These are phyloP conservation scores for Acestrorhynchus altus DNA, from an alignment of 2,797 vertebrate genomes.

Conservation along the genomic window DNA sequence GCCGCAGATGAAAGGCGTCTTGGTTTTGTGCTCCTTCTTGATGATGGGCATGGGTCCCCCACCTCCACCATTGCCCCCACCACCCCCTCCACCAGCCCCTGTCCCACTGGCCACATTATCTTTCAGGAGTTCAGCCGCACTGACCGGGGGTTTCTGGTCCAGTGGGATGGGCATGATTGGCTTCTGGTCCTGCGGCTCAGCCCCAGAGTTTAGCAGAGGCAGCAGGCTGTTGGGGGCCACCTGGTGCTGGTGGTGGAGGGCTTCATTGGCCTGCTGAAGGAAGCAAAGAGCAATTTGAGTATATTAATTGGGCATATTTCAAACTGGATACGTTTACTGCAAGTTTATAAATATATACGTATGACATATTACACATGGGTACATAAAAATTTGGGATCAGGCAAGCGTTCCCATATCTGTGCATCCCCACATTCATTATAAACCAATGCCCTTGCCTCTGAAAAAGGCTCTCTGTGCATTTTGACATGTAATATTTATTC, in stretches of 20 bases:
- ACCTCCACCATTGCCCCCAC: conserved; percentile 44
- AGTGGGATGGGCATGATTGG: conserved; percentile 94
- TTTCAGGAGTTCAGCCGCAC: conserved; percentile 89
- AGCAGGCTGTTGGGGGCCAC: conserved; percentile 96
- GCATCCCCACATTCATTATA: too few species aligned
- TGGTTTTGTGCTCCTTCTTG: conserved; percentile 97
- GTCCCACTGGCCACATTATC: conserved; percentile 79
- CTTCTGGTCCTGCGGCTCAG: conserved; percentile 95
- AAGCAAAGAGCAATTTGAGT: conserved; percentile 49
- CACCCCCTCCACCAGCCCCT: conserved; percentile 68
- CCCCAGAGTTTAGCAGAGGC: conserved; percentile 92
- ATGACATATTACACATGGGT: too few species aligned
- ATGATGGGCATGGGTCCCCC: conserved; percentile 78
- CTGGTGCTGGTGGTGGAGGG: conserved; percentile 98
- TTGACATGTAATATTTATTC: not conserved
- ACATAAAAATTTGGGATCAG: too few species aligned
- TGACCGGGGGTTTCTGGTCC: conserved; percentile 93
- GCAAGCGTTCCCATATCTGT: too few species aligned
- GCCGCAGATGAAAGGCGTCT: conserved; percentile 97
- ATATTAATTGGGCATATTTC: too few species aligned
- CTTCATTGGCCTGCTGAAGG: conserved; percentile 91
- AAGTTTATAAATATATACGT: too few species aligned
- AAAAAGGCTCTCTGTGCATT: too few species aligned
- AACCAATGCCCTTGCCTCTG: too few species aligned
- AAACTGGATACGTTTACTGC: too few species aligned